Percentiles rank a stretch among this genome's conserved stretches.
These are phyloP conservation scores for Trissolcus basalis DNA, from an alignment of 1,140 invertebrate genomes.

Conservation along the genomic window DNA sequence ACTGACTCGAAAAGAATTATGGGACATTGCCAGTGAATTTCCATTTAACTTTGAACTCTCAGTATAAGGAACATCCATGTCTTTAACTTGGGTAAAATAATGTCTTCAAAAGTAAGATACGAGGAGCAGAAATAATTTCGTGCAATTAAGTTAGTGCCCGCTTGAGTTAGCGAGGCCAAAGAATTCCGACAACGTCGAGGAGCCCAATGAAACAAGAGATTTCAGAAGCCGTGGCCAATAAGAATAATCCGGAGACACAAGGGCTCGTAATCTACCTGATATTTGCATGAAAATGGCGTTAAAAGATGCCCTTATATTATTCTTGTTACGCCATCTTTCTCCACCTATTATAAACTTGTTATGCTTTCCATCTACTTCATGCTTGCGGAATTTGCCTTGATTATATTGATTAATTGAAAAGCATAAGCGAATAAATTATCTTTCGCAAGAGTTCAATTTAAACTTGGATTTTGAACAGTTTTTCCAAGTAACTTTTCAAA, in stretches of 20 bases:
- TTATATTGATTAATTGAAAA: conserved; percentile 33
- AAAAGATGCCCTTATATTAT: conserved; percentile 70
- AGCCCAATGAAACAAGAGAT: conserved; percentile 60
- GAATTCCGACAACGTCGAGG: conserved; percentile 47
- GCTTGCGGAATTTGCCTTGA: background rate
- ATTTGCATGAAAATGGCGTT: conserved; percentile 73
- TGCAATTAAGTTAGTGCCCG: conserved; percentile 57
- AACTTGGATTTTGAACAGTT: too few relatives aligned
- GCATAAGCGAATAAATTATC: conserved; percentile 11
- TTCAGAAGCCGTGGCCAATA: conserved; percentile 65
- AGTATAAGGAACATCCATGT: too few relatives aligned
- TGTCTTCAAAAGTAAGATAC: conserved; percentile 49
- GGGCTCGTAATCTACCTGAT: conserved; percentile 68
- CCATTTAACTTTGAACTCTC: too few relatives aligned
- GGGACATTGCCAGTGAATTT: too few relatives aligned
- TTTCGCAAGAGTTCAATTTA: background rate
- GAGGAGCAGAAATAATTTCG: conserved; percentile 46
- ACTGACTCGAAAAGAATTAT: too few relatives aligned
- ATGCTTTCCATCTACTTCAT: conserved; percentile 59
- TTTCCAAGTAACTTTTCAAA: too few relatives aligned
- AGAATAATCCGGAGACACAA: conserved; percentile 70
- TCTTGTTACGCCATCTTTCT: conserved; percentile 68
- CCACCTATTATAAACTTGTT: conserved; percentile 65
- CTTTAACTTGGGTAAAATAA: conserved; percentile 21
- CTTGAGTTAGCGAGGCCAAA: conserved; percentile 33